Percentiles rank a stretch among this genome's conserved stretches.
These are phyloP conservation scores for Acropora yongei DNA, from an alignment of 64 coral and sea anemone genomes.

Conservation along the genomic window DNA sequence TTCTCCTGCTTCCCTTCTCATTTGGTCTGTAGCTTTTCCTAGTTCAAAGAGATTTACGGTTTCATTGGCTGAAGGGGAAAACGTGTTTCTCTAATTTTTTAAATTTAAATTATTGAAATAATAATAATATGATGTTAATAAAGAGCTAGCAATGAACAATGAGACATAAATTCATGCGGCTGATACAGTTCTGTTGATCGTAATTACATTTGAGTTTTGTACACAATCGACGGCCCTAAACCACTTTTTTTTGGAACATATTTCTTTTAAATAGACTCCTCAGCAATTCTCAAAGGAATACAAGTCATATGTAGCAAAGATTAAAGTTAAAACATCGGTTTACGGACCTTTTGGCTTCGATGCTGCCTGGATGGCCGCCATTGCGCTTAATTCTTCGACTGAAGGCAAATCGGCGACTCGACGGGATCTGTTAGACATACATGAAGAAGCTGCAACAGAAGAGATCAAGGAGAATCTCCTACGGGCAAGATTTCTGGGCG, in stretches of 20 bases:
- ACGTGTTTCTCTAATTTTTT: too few relatives aligned
- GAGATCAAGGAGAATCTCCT: constrained; percentile 57
- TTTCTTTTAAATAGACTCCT: constrained; percentile 57
- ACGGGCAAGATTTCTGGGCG: constrained; percentile 62
- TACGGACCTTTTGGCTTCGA: constrained; percentile 85
- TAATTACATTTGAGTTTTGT: too few relatives aligned
- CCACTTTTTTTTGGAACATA: not conserved
- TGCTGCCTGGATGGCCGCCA: constrained; percentile 78
- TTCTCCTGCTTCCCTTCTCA: too few relatives aligned
- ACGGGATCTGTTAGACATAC: constrained; percentile 1
- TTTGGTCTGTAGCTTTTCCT: too few relatives aligned
- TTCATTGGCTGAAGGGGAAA: too few relatives aligned
- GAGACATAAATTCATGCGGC: too few relatives aligned
- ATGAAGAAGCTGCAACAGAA: constrained; percentile 10
- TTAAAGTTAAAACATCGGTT: not conserved
- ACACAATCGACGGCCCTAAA: too few relatives aligned
- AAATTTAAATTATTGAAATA: too few relatives aligned
- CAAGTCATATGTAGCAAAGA: constrained; percentile 5
- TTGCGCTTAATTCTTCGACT: constrained; percentile 60
- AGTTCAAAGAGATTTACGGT: too few relatives aligned
- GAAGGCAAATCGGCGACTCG: not conserved
- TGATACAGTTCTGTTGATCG: too few relatives aligned
- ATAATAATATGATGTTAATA: too few relatives aligned
- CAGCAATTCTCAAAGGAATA: constrained; percentile 40
- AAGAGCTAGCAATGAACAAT: too few relatives aligned